These are phyloP conservation scores for Rhipidura dahli DNA, from an alignment of 2,113 vertebrate species.

Conservation along the genomic window DNA sequence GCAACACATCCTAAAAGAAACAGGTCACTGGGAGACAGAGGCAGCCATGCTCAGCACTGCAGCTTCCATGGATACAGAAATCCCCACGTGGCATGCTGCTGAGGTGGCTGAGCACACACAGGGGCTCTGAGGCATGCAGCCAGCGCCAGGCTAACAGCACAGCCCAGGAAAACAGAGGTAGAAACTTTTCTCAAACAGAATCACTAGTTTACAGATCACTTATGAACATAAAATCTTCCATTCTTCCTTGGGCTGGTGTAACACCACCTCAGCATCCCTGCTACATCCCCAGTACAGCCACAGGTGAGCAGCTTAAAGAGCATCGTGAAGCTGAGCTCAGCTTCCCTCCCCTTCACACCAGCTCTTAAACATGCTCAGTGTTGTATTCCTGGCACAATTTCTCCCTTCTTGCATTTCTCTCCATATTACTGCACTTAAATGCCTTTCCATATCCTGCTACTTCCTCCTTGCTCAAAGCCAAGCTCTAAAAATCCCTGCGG, in stretches of 20 bases:
- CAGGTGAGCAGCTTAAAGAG: not conserved
- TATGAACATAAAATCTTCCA: not conserved
- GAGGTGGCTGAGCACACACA: not conserved
- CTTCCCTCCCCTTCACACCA: not conserved
- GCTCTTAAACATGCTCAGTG: not conserved
- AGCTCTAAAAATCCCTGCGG: not conserved
- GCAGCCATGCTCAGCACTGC: not conserved
- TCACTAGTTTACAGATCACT: not conserved
- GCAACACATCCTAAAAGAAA: not conserved
- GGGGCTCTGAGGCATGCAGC: not conserved
- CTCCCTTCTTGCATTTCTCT: not conserved
- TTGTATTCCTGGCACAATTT: not conserved
- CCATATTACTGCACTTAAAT: not conserved
- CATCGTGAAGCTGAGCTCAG: not conserved
- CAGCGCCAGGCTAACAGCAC: not conserved
- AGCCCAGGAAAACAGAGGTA: not conserved
- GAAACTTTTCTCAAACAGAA: not conserved
- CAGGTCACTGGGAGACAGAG: not conserved
- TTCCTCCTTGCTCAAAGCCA: not conserved
- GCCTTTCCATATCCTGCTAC: not conserved
- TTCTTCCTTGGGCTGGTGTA: not conserved
- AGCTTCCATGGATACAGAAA: not conserved
- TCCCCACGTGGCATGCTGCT: accelerated
- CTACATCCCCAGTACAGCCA: not conserved
- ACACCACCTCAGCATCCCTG: not conserved